These are phyloP conservation scores for Drosophila falleni DNA, from an alignment of 2,888 invertebrate genomes.

Conservation along the genomic window DNA sequence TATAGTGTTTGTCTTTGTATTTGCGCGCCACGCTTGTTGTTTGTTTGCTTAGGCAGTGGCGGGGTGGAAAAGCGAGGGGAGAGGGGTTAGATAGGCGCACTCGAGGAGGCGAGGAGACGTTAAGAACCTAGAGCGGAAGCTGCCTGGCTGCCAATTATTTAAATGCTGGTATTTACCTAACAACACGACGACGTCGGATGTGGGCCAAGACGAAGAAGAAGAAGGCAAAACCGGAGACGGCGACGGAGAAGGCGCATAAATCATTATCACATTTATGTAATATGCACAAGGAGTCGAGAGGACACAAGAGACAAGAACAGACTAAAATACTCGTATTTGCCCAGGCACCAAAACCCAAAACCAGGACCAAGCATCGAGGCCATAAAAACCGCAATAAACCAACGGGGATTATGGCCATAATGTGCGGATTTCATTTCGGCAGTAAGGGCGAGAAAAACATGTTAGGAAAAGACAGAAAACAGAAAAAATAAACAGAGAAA, in stretches of 20 bases:
- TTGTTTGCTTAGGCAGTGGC: slow-evolving; percentile 68
- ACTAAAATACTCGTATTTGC: slow-evolving; percentile 39
- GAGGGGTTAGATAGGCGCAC: neutral
- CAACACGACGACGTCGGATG: slow-evolving; percentile 65
- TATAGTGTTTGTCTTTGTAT: slow-evolving; percentile 70
- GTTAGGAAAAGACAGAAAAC: slow-evolving; percentile 36
- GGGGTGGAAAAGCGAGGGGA: neutral
- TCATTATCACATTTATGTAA: slow-evolving; percentile 80
- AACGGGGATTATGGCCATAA: slow-evolving; percentile 76
- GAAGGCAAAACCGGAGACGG: slow-evolving; percentile 14
- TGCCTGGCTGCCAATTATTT: slow-evolving; percentile 74
- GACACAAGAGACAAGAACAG: slow-evolving; percentile 15
- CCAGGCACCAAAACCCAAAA: slow-evolving; percentile 18
- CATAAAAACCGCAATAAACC: slow-evolving; percentile 79
- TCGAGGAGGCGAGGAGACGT: slow-evolving; percentile 6
- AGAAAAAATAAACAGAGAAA: slow-evolving; percentile 15
- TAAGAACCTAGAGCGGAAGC: slow-evolving; percentile 67
- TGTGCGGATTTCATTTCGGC: slow-evolving; percentile 63
- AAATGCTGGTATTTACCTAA: slow-evolving; percentile 79
- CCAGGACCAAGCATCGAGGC: slow-evolving; percentile 26
- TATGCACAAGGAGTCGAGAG: slow-evolving; percentile 58
- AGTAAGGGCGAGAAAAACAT: slow-evolving; percentile 15
- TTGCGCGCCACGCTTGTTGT: slow-evolving; percentile 61
- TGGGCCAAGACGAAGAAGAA: slow-evolving; percentile 66
- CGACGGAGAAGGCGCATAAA: slow-evolving; percentile 59